Evolutionary conservation across 2,888 invertebrate species (phyloP).

Genomic region (Globia sparganii): DNA sequence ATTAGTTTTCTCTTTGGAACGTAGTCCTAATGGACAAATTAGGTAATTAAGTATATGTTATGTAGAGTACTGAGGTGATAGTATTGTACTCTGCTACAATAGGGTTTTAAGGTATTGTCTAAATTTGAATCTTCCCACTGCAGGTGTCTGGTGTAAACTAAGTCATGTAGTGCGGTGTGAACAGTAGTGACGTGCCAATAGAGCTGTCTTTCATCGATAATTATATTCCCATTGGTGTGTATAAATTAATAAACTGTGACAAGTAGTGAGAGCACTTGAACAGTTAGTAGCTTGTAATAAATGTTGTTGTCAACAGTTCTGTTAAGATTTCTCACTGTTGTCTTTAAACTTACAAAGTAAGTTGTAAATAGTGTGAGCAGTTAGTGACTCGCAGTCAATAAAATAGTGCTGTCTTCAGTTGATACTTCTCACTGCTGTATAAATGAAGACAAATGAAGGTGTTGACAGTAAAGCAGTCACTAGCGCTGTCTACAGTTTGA

Average conservation of each 20-base stretch:
- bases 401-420: not conserved
- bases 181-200: constrained; percentile 1
- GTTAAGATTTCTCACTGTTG: not conserved
- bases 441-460: constrained; percentile 27
- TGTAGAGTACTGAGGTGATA: not conserved
- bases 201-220: constrained; percentile 9
- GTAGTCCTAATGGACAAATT: not conserved
- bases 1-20: not conserved
- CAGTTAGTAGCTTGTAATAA: constrained; percentile 28
- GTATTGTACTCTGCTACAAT: not conserved
- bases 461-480: constrained; percentile 46
- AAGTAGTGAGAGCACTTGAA: constrained; percentile 20
- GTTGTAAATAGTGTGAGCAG: constrained; percentile 8
- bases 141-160: not conserved
- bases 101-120: not conserved
- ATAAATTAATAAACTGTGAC: constrained; percentile 11
- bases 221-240: constrained; percentile 10
- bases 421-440: constrained; percentile 8
- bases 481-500: constrained; percentile 39
- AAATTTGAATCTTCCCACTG: not conserved
- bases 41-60: not conserved
- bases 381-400: not conserved
- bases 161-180: not conserved
- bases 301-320: not conserved
- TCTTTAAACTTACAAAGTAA: constrained; percentile 7